Conservation (phyloP, 2,888 invertebrate genomes). For the Phymatocera aterrima region DNA sequence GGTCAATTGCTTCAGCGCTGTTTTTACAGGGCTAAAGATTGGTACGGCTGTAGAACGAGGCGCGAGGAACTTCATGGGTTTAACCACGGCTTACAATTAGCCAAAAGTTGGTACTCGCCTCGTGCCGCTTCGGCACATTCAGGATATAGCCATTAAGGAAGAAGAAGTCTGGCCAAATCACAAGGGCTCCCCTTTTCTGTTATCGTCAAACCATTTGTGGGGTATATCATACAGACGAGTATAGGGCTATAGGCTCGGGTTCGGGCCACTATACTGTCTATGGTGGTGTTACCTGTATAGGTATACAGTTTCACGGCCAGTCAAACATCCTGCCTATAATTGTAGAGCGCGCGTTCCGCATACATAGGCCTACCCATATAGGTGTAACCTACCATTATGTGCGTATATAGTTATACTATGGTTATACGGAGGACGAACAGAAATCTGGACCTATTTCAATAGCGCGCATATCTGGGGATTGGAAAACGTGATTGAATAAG, state of each 20-base stretch:
- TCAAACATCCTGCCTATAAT: constrained; percentile 40
- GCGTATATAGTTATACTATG: background rate
- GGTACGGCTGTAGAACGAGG: no score
- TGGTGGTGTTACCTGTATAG: constrained; percentile 1
- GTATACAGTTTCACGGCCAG: background rate
- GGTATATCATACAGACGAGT: background rate
- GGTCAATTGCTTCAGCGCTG: no score
- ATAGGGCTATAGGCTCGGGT: background rate
- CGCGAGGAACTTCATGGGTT: constrained; percentile 19
- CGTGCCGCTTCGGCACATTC: no score
- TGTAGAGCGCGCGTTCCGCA: constrained; percentile 22
- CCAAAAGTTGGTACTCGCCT: no score
- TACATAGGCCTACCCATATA: background rate
- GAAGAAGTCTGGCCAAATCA: constrained; percentile 22
- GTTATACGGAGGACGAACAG: background rate
- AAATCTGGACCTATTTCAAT: constrained; percentile 26
- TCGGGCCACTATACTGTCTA: constrained; percentile 2
- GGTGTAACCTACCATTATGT: background rate
- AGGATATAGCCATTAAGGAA: no score
- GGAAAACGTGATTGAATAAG: background rate
- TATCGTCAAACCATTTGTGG: background rate
- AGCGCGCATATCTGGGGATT: constrained; percentile 12
- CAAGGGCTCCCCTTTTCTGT: background rate
- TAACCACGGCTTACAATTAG: no score
- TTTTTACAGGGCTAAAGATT: no score